Percentiles rank a stretch among this genome's conserved stretches.
Conservation (phyloP, 2,113 vertebrate species). For the Sisor rabdophorus region DNA sequence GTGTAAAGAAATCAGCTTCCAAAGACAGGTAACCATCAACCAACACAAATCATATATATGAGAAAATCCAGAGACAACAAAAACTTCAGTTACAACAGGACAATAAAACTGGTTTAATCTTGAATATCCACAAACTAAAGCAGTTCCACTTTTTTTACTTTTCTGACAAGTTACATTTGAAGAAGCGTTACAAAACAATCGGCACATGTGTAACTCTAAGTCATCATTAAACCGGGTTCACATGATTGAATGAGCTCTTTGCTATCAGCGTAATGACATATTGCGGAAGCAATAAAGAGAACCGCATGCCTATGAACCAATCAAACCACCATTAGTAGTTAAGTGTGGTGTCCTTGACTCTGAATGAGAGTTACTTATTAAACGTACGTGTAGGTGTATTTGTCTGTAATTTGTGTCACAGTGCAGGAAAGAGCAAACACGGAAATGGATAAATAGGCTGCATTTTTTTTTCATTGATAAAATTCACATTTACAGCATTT, state of each 20-base stretch:
- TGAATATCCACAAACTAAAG: background rate
- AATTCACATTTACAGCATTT: too few species aligned
- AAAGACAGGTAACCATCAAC: background rate
- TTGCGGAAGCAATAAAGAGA: slow-evolving; percentile 42
- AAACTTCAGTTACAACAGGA: background rate
- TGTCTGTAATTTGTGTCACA: slow-evolving; percentile 30
- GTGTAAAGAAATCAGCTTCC: background rate
- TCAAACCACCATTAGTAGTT: slow-evolving; percentile 6
- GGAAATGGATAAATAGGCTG: slow-evolving; percentile 3
- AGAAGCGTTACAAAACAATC: background rate
- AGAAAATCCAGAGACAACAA: background rate
- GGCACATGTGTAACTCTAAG: background rate
- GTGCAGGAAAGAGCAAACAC: slow-evolving; percentile 39
- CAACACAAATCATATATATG: background rate
- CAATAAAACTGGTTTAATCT: slow-evolving; percentile 2
- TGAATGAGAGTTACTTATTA: slow-evolving; percentile 46
- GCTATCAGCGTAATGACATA: slow-evolving; percentile 30
- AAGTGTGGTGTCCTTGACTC: background rate
- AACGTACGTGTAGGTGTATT: slow-evolving; percentile 21
- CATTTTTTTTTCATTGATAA: background rate
- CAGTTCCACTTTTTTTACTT: slow-evolving; percentile 14
- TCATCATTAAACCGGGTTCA: background rate
- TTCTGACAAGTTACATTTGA: background rate
- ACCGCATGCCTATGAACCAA: background rate
- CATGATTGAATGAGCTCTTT: slow-evolving; percentile 15